phyloP scores from a whole-genome alignment of 2,113 vertebrate genomes.

The Irena cyanogastra region DNA sequence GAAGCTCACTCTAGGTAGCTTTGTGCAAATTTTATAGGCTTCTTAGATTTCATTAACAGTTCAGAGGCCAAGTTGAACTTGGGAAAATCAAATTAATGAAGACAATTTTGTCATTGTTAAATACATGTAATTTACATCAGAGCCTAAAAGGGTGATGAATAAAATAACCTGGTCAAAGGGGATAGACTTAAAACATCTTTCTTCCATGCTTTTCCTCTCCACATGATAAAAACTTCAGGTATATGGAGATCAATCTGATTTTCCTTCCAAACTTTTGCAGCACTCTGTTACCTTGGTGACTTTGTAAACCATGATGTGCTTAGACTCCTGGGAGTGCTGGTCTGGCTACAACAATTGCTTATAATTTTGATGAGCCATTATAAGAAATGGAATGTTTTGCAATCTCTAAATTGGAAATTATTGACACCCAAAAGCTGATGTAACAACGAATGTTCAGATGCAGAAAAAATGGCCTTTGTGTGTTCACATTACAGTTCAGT shows the following conservation, averaged over 20 bases:
- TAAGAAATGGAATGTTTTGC: slow-evolving; percentile 6
- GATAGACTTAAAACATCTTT: not conserved
- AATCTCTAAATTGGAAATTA: slow-evolving; percentile 2
- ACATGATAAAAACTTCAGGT: not conserved
- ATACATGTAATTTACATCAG: not conserved
- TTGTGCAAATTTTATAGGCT: not conserved
- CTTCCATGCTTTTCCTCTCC: not conserved
- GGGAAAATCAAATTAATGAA: not conserved
- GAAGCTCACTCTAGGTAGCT: not conserved
- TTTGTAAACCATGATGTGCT: not conserved
- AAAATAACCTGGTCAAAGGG: not conserved
- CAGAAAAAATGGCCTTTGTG: not conserved
- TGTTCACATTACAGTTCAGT: not conserved
- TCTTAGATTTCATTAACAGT: not conserved
- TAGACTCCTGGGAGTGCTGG: not conserved
- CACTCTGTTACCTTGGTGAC: not conserved
- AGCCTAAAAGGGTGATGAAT: not conserved
- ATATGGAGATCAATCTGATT: not conserved
- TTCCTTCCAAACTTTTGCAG: not conserved
- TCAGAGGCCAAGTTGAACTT: not conserved
- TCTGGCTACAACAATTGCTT: not conserved
- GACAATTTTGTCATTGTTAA: not conserved
- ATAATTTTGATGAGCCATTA: not conserved
- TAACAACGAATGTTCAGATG: slow-evolving; percentile 9
- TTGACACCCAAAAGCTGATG: not conserved